Conservation (phyloP, 1,140 invertebrate genomes). For the Cecropterus lyciades region DNA sequence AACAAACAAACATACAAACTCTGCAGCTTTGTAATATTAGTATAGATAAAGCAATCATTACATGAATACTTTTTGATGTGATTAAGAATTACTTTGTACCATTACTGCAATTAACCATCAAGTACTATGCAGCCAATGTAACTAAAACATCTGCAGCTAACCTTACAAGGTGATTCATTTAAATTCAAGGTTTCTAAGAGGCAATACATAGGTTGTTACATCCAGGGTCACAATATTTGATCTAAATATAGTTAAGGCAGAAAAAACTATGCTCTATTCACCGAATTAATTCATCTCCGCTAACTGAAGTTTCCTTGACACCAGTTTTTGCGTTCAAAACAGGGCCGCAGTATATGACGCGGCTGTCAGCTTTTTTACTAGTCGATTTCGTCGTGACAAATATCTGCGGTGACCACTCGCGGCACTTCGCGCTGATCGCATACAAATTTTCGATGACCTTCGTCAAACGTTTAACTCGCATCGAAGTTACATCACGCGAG, state of each 20-base stretch:
- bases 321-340: slow-evolving; percentile 80
- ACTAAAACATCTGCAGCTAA: not conserved
- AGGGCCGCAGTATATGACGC: slow-evolving; percentile 75
- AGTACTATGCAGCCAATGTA: not conserved
- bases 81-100: not conserved
- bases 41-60: too few relatives aligned
- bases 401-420: slow-evolving; percentile 46
- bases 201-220: not conserved
- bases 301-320: slow-evolving; percentile 74
- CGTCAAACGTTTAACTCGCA: slow-evolving; percentile 65
- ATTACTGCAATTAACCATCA: not conserved
- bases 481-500: slow-evolving; percentile 54
- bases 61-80: too few relatives aligned
- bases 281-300: slow-evolving; percentile 74
- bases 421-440: slow-evolving; percentile 51
- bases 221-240: not conserved
- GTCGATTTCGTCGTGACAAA: slow-evolving; percentile 81
- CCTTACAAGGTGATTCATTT: not conserved
- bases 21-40: too few relatives aligned
- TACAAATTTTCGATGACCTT: slow-evolving; percentile 68
- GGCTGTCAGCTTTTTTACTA: slow-evolving; percentile 47
- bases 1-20: too few relatives aligned
- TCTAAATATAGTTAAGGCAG: not conserved
- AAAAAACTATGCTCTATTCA: slow-evolving; percentile 32
- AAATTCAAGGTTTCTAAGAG: not conserved